Evolutionary conservation across 2,888 invertebrate species (phyloP), one percentile per base, ranked within the genome.

Genomic region (Cephus sareptanus): DNA sequence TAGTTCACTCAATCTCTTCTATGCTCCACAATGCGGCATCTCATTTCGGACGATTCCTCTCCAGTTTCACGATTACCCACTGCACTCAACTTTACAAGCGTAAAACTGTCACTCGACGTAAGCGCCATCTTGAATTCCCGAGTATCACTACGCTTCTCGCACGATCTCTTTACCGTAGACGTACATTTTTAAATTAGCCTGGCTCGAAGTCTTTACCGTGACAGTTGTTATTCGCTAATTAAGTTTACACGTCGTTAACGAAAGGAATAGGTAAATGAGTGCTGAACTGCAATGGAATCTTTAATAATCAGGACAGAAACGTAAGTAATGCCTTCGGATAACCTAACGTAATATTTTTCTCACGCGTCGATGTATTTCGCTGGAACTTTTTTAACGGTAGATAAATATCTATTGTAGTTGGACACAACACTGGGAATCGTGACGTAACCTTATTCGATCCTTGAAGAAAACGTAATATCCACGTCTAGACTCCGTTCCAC

Each of bases 161-260:
- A 56, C 15, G 37, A 23, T 56, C 23, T 56, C 9, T 56, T 9
- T 23, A 56, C 23, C 56, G 56, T 56, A 56, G 37, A 37, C 56
- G 23, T 2, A 6, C 56, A 23, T 23, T 56, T 56, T 56, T 56
- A 56, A 56, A 23, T 56, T 23, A 56, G 23, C 56, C 23, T 9
- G 2, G 6, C 23, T 56, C 56, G 56, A 23, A 56, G 56, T 56
- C 56, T 23, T 56, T 56, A 23, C 23, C 56, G 56, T 56, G 56
- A 56, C 56, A 56, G 56, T 23, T 56, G 56, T 9, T 56, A 82
- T 83, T 81, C 77, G 85, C 84, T 87, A 87, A 87, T 87, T 87
- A 85, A 83, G 87, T 87, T 87, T 87, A 82, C 87, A 84, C 80
- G 82, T 82, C 81, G 56, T 56, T 56, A 56, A 56, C 56, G 56